These are phyloP conservation scores for Watsonalla cultraria DNA, from an alignment of 2,888 invertebrate species.

Conservation along the genomic window DNA sequence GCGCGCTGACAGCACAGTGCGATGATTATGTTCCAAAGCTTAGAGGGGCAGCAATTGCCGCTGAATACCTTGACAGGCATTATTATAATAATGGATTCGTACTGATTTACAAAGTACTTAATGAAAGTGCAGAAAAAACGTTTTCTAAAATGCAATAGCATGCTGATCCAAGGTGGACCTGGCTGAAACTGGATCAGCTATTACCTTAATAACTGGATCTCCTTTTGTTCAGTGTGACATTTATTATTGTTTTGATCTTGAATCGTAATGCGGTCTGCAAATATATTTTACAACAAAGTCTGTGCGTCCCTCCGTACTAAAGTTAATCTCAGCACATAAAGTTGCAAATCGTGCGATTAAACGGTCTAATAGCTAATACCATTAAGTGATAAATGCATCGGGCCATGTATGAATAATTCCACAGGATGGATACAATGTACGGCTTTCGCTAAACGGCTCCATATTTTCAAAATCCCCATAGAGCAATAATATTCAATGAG, in stretches of 20 bases:
- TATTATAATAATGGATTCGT: neutral
- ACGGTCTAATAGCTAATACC: conserved; percentile 74
- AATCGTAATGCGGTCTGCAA: too few species aligned
- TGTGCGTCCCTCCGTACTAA: conserved; percentile 11
- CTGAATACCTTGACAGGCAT: conserved; percentile 9
- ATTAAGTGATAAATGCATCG: conserved; percentile 78
- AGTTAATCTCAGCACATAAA: conserved; percentile 49
- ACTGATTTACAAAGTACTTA: neutral
- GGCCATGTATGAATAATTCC: conserved; percentile 75
- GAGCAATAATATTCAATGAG: conserved; percentile 79
- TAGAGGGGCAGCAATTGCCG: conserved; percentile 22
- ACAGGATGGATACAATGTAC: conserved; percentile 75
- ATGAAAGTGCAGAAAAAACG: neutral
- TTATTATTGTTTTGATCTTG: too few species aligned
- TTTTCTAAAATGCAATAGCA: too few species aligned
- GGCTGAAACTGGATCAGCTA: too few species aligned
- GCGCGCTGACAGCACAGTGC: conserved; percentile 64
- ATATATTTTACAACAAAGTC: too few species aligned
- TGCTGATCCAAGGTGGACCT: too few species aligned
- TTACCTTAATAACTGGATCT: too few species aligned
- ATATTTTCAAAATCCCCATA: conserved; percentile 79
- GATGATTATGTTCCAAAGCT: conserved; percentile 60
- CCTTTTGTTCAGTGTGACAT: too few species aligned
- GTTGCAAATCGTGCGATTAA: conserved; percentile 74
- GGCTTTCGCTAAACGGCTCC: conserved; percentile 77